Evolutionary conservation across 2,113 vertebrate species (phyloP), one percentile per base, ranked within the genome.

Genomic region (Dinomys branickii): DNA sequence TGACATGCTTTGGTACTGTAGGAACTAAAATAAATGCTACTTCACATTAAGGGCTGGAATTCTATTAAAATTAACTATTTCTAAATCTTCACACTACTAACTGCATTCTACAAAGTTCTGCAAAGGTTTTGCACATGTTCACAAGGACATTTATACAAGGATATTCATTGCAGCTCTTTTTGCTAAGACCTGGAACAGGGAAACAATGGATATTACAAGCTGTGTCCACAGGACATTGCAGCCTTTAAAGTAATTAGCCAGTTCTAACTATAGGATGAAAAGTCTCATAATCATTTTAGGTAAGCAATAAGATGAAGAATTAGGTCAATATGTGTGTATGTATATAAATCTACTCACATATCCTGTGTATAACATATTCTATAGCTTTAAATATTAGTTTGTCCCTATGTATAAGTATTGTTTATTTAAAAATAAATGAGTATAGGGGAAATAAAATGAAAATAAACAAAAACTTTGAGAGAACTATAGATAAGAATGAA

Each of bases 231-330:
- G 4, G 78, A 92, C 16, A 35, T 63, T 16, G 0, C 30, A 81
- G 28, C 7, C 56, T 38, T 59, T 22, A 63, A 85, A 33, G 38
- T n/a, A 88, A 71, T n/a, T 80, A 50, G 30, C 14, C 47, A 67
- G 16, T 41, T 88, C 20, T 58, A 22, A 67, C 54, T 19, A 50
- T 35, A 65, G 80, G 17, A 44, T 65, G 9, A 65, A 81, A 94
- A 94, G 82, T 71, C 1, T 26, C 4, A 33, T 20, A 71, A 78
- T 78, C 91, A 92, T 65, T 91, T 77, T 78, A 93, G 52, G 11
- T 85, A 90, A 90, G 94, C 82, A 83, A 71, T 38, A 86, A 92
- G n/a, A 26, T n/a, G 6, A 95, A 83, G 22, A 85, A 82, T n/a
- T n/a, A 63, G 10, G 44, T 81, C 50, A 50, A 7, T 67, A 65